Conservation (phyloP, 2,797 vertebrate genomes). For the Halcyon smyrnensis region DNA sequence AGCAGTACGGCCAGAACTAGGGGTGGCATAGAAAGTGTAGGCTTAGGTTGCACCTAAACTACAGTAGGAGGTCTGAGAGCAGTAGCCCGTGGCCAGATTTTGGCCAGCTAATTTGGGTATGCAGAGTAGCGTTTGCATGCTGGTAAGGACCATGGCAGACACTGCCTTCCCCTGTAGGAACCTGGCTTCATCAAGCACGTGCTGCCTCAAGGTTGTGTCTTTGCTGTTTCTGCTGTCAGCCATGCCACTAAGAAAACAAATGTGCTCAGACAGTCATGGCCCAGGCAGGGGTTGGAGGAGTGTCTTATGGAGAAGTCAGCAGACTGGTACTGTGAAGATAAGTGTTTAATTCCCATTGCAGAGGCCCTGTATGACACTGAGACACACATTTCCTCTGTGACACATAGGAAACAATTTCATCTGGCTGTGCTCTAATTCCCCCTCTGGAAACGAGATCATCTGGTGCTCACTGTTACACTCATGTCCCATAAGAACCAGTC, state of each 20-base stretch:
- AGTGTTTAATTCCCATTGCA: background rate
- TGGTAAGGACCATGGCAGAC: background rate
- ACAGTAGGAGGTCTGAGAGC: background rate
- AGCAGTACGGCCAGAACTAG: background rate
- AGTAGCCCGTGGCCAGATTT: background rate
- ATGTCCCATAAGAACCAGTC: background rate
- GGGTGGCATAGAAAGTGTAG: background rate
- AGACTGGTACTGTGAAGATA: background rate
- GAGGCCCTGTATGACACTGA: background rate
- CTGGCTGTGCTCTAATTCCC: background rate
- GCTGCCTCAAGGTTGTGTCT: background rate
- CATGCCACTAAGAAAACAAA: background rate
- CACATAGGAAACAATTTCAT: constrained; percentile 10
- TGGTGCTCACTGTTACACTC: background rate
- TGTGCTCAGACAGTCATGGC: background rate
- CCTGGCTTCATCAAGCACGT: fast-evolving
- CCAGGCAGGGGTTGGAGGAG: background rate
- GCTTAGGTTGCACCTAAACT: background rate
- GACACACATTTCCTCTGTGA: constrained; percentile 16
- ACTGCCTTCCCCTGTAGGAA: background rate
- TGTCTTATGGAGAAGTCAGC: background rate
- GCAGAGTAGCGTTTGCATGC: background rate
- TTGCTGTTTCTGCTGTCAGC: background rate
- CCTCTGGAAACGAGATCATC: background rate
- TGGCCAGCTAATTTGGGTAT: background rate